These are phyloP conservation scores for Colostygia pectinataria DNA, from an alignment of 2,888 invertebrate species.

Conservation along the genomic window DNA sequence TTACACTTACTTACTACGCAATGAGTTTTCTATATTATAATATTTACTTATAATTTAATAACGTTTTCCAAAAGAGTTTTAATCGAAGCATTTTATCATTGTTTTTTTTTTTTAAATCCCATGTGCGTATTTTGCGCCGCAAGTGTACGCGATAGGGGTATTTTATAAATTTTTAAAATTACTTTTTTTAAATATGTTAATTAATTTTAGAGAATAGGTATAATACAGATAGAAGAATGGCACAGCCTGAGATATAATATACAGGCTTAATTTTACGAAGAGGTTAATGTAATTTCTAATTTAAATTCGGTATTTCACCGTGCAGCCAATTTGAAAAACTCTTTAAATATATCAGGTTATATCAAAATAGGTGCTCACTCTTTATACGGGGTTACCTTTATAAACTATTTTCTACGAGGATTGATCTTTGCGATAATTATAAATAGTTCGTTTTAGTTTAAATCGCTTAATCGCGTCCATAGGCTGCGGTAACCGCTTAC, in stretches of 20 bases:
- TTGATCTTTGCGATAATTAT: too few relatives aligned
- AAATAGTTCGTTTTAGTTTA: too few relatives aligned
- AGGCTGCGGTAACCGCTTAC: too few relatives aligned
- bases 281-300: slow-evolving; percentile 29
- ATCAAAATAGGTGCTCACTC: slow-evolving; percentile 9
- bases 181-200: slow-evolving; percentile 40
- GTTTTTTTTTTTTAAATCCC: slow-evolving; percentile 51
- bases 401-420: too few relatives aligned
- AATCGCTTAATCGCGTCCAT: too few relatives aligned
- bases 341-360: slow-evolving; percentile 37
- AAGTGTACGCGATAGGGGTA: slow-evolving; percentile 31
- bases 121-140: slow-evolving; percentile 32
- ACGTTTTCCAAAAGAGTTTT: slow-evolving; percentile 36
- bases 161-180: slow-evolving; percentile 34
- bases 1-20: slow-evolving; percentile 53
- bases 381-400: background rate
- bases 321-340: slow-evolving; percentile 57
- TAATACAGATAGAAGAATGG: slow-evolving; percentile 60
- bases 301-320: slow-evolving; percentile 73
- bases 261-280: slow-evolving; percentile 31
- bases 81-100: slow-evolving; percentile 55
- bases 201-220: slow-evolving; percentile 45
- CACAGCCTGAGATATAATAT: slow-evolving; percentile 55
- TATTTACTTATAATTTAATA: slow-evolving; percentile 39
- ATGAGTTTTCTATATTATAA: slow-evolving; percentile 40